Evolutionary conservation across 2,113 vertebrate genomes (phyloP), one percentile per base, ranked within the genome.

Genomic region (Hydrolagus affinis): DNA sequence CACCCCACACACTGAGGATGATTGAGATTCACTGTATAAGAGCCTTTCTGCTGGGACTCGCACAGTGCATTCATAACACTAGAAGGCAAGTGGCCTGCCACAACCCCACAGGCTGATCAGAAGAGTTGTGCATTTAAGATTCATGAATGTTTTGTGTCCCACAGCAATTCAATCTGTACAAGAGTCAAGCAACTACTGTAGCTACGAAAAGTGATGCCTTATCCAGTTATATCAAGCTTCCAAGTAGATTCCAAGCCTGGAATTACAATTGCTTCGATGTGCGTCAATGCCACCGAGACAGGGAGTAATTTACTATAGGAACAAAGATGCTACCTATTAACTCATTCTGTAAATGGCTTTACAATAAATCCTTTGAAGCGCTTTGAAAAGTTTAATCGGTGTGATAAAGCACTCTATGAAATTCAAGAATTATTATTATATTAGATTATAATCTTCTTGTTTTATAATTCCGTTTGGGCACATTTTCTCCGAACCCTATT

Each of bases 111-210:
- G 57, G 60, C 60, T 32, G 25, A 68, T 21, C 60, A 66, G 25
- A 21, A 28, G 25, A 66, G 17, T 68, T 66, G 60, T 17, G 66
- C 62, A 66, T 32, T 66, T 30, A 68, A 83, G 78, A 32, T 83
- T 83, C 66, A 32, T 83, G 78, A 68, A 32, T 66, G 25, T 64
- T 83, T 83, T 28, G 60, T 83, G 23, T 83, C 66, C 60, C 78
- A 83, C 25, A 75, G 60, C 28, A 62, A 32, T 83, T 83, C 78
- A 68, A 83, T 32, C 62, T 66, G 23, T 68, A 19, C 3, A 3
- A 19, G 12, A 66, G 23, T 62, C 78, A 83, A 68, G 60, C 30
- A 21, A 44, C 32, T 15, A 56, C 0, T 17, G 66, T 32, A 14
- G 12, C 17, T 83, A 64, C 28, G 44, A 11, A 32, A 30, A 19